Evolutionary conservation across 2,113 vertebrate genomes (phyloP), one percentile per base, ranked within the genome.

Genomic region (Oryzias woworae): DNA sequence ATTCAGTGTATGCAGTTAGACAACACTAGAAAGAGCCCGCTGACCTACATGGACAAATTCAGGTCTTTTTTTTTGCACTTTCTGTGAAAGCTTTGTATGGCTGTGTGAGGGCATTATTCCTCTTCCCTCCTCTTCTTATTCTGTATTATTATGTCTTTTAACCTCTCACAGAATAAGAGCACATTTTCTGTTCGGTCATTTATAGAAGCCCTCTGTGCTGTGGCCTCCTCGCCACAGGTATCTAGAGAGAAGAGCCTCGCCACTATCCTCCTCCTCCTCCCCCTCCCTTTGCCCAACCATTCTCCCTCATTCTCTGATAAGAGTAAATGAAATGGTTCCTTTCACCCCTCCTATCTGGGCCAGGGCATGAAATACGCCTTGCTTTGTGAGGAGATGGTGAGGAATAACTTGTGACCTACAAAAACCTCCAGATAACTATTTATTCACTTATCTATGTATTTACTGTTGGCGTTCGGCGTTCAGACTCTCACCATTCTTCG

Each of bases 401-500:
- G 85, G 83, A 88, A 89, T 86, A 83, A 85, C 85, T 88, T 84
- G 83, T 86, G 85, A 88, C 86, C 86, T 73, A 90, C 87, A 88
- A 87, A 87, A 86, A 55, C 62, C 80, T 55, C 52, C 64, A 64
- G 86, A 88, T 90, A 84, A 87, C 83, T 89, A 87, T 88, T 87
- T 88, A 89, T 90, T 87, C 81, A 87, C 87, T 89, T 88, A 88
- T 88, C 89, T 82, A 71, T 84, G 89, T 86, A 85, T 90, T 90
- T 86, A 88, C 86, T 75, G 75, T 79, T 66, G 69, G 78, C 68
- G 78, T 86, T 82, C 83, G 76, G 53, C 75, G 81, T 84, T 69
- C 71, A 58, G 77, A 58, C 83, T 75, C 77, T 82, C 67, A 64
- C 71, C 53, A 75, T 84, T 85, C 84, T 80, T 62, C n/a, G 72